phyloP scores from a whole-genome alignment of 2,797 vertebrate species.

The Phrynocephalus guinanensis region DNA sequence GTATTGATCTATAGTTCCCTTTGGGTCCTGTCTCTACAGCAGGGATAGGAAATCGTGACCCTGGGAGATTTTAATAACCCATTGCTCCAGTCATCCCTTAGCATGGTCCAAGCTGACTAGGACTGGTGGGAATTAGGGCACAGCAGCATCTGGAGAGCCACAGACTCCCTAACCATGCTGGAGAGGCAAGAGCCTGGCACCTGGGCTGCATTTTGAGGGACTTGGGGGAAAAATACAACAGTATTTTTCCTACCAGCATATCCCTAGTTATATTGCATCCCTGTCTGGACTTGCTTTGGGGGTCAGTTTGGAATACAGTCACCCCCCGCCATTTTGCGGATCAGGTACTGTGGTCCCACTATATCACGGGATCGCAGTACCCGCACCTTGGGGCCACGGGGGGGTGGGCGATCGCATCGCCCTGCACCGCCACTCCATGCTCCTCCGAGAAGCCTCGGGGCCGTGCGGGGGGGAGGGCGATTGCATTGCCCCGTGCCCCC shows the following conservation, averaged over 20 bases:
- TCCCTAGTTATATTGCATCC: not conserved
- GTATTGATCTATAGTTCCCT: not conserved
- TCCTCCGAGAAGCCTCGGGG: no score
- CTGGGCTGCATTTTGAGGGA: not conserved
- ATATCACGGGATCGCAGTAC: no score
- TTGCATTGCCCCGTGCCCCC: no score
- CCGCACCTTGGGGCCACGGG: no score
- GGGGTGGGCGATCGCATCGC: no score
- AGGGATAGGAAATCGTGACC: not conserved
- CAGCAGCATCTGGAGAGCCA: not conserved
- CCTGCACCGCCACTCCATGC: no score
- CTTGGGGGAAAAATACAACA: not conserved
- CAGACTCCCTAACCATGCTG: not conserved
- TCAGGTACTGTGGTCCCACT: no score
- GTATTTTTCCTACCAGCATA: not conserved
- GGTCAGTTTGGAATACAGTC: not conserved
- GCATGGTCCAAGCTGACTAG: not conserved
- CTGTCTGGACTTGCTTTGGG: not conserved
- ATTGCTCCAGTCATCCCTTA: not conserved
- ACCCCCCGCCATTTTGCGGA: no score
- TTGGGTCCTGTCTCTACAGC: no score
- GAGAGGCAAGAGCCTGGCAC: not conserved
- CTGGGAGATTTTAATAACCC: not conserved
- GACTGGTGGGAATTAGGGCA: not conserved
- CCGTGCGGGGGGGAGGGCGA: no score